Percentiles rank a stretch among this genome's conserved stretches.
Conservation (phyloP, 2,888 invertebrate genomes). For the Spodoptera exigua region DNA sequence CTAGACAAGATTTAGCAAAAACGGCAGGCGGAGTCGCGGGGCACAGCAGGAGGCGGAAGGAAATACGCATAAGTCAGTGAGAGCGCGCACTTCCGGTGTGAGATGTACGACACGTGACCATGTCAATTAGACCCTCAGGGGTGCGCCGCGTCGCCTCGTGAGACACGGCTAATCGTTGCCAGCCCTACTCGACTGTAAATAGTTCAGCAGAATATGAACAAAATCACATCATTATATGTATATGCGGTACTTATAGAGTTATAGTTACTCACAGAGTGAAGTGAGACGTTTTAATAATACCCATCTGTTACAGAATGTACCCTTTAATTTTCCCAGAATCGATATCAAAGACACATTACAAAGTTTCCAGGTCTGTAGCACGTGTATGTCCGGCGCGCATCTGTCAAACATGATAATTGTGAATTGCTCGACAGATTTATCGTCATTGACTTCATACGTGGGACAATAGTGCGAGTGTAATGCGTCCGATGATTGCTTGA, state of each 20-base stretch:
- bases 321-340: too few species aligned
- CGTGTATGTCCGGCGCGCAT: background rate
- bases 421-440: constrained; percentile 39
- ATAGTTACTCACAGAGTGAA: too few species aligned
- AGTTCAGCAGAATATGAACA: too few species aligned
- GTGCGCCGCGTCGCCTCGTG: constrained; percentile 11
- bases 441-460: constrained; percentile 23
- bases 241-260: too few species aligned
- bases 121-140: constrained; percentile 64
- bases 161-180: constrained; percentile 32
- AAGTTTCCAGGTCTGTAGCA: too few species aligned
- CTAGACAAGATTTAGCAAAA: constrained; percentile 46
- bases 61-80: constrained; percentile 78
- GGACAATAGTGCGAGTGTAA: constrained; percentile 42
- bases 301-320: too few species aligned
- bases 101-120: constrained; percentile 68
- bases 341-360: too few species aligned
- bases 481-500: constrained; percentile 51
- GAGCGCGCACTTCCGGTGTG: constrained; percentile 68
- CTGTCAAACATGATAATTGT: constrained; percentile 33
- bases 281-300: too few species aligned
- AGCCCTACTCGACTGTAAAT: background rate
- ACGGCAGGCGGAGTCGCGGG: constrained; percentile 37
- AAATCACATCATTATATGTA: too few species aligned
- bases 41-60: constrained; percentile 74